These are phyloP conservation scores for Bubo scandiacus DNA, from an alignment of 2,113 vertebrate genomes.

Conservation along the genomic window DNA sequence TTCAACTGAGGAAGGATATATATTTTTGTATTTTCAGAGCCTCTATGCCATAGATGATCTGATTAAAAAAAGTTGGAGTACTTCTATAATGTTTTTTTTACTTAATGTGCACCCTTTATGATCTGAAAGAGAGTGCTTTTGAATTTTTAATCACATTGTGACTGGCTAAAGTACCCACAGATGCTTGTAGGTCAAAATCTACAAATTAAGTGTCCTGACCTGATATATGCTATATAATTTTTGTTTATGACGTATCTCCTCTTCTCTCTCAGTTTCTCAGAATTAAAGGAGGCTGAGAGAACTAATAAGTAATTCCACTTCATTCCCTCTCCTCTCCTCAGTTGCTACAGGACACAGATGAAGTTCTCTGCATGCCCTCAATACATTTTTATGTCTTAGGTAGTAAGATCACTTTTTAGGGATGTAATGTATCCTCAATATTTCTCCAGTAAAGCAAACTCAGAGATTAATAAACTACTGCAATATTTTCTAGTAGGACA, in stretches of 20 bases:
- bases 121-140: neutral
- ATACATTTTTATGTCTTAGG: neutral
- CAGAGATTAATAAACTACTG: neutral
- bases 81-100: neutral
- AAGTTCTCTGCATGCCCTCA: neutral
- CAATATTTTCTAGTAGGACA: neutral
- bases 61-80: neutral
- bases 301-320: neutral
- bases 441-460: neutral
- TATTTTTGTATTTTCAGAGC: neutral
- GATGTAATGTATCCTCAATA: neutral
- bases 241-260: fast-evolving
- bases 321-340: neutral
- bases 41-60: neutral
- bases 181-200: neutral
- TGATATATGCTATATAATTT: neutral
- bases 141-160: neutral
- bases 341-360: neutral
- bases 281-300: neutral
- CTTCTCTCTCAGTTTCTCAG: neutral
- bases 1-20: neutral
- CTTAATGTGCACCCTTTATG: neutral
- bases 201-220: neutral
- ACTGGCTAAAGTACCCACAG: neutral
- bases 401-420: neutral